Evolutionary conservation across 2,888 invertebrate species (phyloP).

Genomic region (Rhimphoctona megacephalus): DNA sequence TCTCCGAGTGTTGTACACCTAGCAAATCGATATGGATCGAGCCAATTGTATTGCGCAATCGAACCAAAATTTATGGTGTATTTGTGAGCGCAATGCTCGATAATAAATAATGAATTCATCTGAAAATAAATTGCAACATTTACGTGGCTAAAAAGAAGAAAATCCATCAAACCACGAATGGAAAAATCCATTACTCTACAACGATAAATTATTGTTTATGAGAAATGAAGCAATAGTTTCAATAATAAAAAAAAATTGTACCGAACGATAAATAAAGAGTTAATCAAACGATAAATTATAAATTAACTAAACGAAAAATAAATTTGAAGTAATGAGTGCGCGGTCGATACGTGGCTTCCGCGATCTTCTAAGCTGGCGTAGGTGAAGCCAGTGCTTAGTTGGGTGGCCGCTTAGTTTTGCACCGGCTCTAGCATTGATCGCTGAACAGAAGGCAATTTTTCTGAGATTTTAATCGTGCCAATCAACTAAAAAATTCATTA

Average conservation of each 20-base stretch:
- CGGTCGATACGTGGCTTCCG: background rate
- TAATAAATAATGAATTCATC: slow-evolving; percentile 15
- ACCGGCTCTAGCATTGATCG: background rate
- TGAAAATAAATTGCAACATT: background rate
- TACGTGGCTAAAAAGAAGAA: background rate
- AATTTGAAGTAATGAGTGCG: background rate
- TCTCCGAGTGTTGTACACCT: slow-evolving; percentile 1
- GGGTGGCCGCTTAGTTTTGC: no score
- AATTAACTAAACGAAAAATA: background rate
- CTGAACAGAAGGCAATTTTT: background rate
- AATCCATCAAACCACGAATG: no score
- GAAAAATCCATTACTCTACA: background rate
- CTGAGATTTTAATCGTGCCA: background rate
- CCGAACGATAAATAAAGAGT: no score
- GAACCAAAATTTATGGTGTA: background rate
- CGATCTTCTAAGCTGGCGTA: background rate
- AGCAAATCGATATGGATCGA: slow-evolving; percentile 9
- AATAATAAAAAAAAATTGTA: background rate
- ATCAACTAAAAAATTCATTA: background rate
- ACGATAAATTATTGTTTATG: background rate
- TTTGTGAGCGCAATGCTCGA: slow-evolving; percentile 4
- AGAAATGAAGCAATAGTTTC: background rate
- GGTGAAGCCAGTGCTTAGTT: background rate
- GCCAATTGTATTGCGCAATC: slow-evolving; percentile 52
- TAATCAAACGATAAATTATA: background rate